These are phyloP conservation scores for Sycophila sp. DNA, from an alignment of 1,140 invertebrate genomes.

Conservation along the genomic window DNA sequence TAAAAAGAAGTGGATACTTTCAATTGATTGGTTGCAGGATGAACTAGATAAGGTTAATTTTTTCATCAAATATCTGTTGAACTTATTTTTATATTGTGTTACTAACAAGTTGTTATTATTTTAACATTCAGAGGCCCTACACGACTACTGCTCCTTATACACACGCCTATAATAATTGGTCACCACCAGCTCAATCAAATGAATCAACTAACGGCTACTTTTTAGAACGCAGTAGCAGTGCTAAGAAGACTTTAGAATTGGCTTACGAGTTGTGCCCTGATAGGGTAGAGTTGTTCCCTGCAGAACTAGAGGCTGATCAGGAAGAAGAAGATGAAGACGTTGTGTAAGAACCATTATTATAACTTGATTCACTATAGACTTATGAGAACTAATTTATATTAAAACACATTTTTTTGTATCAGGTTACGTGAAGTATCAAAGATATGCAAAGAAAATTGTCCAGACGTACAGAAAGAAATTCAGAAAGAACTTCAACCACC, in stretches of 20 bases:
- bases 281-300: too few species aligned
- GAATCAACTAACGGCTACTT: constrained; percentile 96
- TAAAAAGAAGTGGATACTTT: constrained; percentile 85
- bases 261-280: constrained; percentile 85
- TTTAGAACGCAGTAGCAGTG: constrained; percentile 92
- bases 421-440: too few species aligned
- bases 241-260: constrained; percentile 87
- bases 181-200: constrained; percentile 92
- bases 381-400: too few species aligned
- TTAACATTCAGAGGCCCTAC: constrained; percentile 68
- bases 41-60: constrained; percentile 81
- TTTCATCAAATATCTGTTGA: too few species aligned
- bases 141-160: constrained; percentile 70
- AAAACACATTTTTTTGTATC: too few species aligned
- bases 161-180: constrained; percentile 92
- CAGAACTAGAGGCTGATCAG: constrained; percentile 69
- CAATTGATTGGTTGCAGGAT: constrained; percentile 94
- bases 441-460: too few species aligned
- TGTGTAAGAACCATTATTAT: constrained; percentile 42
- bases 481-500: too few species aligned
- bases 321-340: constrained; percentile 55
- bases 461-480: too few species aligned
- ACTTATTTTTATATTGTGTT: too few species aligned
- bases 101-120: too few species aligned
- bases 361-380: too few species aligned